A percentile compares a stretch with the other conserved stretches of the same genome.
Conservation (phyloP, 2,888 invertebrate species). For the Thumatha senex region DNA sequence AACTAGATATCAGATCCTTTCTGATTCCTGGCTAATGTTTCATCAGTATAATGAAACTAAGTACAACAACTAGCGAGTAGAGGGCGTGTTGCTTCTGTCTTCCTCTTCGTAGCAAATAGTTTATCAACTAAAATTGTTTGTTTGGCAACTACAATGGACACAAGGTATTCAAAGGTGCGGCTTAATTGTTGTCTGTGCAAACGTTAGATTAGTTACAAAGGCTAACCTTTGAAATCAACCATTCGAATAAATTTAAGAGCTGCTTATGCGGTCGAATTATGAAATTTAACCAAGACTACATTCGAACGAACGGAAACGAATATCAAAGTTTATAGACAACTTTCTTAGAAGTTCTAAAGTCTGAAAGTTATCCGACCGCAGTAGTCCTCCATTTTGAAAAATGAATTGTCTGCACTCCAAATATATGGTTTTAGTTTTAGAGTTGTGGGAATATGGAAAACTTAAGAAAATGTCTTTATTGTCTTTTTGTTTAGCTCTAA, state of each 20-base stretch:
- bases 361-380: slow-evolving; percentile 57
- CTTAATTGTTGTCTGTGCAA: neutral
- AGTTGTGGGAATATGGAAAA: slow-evolving; percentile 61
- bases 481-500: slow-evolving; percentile 12
- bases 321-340: slow-evolving; percentile 66
- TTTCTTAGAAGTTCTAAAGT: slow-evolving; percentile 58
- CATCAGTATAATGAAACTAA: too few species aligned
- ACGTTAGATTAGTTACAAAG: slow-evolving; percentile 3
- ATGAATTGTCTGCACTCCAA: slow-evolving; percentile 79
- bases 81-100: too few species aligned
- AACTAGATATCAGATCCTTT: too few species aligned
- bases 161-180: slow-evolving; percentile 7
- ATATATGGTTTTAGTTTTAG: slow-evolving; percentile 72
- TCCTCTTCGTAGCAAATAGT: too few species aligned
- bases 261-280: slow-evolving; percentile 58
- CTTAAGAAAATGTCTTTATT: slow-evolving; percentile 39
- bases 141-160: too few species aligned
- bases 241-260: slow-evolving; percentile 33
- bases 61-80: too few species aligned
- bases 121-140: too few species aligned
- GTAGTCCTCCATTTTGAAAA: slow-evolving; percentile 69
- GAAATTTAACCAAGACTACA: slow-evolving; percentile 56
- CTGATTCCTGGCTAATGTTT: too few species aligned
- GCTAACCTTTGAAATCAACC: slow-evolving; percentile 29
- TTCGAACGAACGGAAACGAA: slow-evolving; percentile 66